Evolutionary conservation across 2,888 invertebrate genomes (phyloP), one percentile per base, ranked within the genome.

Genomic region (Bursaphelenchus okinawaensis): DNA sequence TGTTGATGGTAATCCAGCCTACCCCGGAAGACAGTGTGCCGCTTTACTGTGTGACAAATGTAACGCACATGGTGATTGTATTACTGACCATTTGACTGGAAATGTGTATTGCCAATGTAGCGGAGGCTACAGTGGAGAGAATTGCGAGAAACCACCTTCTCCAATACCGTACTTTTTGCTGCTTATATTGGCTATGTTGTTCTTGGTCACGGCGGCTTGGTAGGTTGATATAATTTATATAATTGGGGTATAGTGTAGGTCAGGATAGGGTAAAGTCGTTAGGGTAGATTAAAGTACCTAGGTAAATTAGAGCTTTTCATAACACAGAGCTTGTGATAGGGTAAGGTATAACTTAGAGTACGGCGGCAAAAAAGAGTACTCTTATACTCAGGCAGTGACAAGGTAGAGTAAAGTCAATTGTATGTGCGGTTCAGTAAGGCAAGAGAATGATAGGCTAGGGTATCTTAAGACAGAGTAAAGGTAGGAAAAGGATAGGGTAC

Each of bases 61-160:
- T 71, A 76, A 82, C 66, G 75, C 76, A 19, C 78, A 79, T 66
- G 81, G 81, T 54, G 79, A 80, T 62, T 82, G 80, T 61, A 71
- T 81, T 57, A 75, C 73, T 31, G 74, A 78, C 66, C 66, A 72
- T 16, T 64, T 68, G 50, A 72, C 75, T 55, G 58, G 68, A 58
- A 79, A 80, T 56, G 73, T 80, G 29, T 77, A 78, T 22, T 81
- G 81, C 67, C 66, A 70, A 16, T 79, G 79, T 51, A 65, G 71
- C 52, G 75, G 78, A 28, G 78, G 79, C 27, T 79, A 68, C 60
- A 67, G 68, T 9, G 78, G 78, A 52, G 68, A 75, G 28, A 72
- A 75, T 70, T 78, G 77, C 64, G 74, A 75, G 59, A 68, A 70
- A 24, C 71, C 74, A 12, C 72, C 78, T 28, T 74, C 76, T 7